These are phyloP conservation scores for Spongilla lacustris DNA, from an alignment of 37 sponge, comb jelly and placozoan genomes.

Conservation along the genomic window DNA sequence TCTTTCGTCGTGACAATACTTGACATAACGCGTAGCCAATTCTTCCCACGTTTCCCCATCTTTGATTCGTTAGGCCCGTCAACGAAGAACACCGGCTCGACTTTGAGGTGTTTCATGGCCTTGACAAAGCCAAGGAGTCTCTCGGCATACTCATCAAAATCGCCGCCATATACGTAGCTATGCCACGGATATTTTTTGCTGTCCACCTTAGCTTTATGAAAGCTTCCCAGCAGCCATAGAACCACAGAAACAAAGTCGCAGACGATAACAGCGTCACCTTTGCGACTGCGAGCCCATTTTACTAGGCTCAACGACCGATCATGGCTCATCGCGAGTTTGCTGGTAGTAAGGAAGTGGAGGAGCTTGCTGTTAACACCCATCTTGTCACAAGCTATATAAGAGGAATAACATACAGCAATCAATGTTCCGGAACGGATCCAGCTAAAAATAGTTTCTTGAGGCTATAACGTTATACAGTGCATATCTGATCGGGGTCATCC, in stretches of 20 bases:
- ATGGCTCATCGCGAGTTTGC: background rate
- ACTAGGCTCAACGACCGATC: background rate
- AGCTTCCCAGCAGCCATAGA: slow-evolving; percentile 9
- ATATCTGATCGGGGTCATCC: too few relatives aligned
- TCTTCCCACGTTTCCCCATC: too few relatives aligned
- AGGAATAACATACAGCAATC: too few relatives aligned
- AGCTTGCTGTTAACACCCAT: slow-evolving; percentile 50
- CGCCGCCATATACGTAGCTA: slow-evolving; percentile 44
- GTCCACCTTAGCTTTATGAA: slow-evolving; percentile 26
- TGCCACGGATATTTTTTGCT: slow-evolving; percentile 6
- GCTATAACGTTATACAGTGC: too few relatives aligned
- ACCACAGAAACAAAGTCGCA: slow-evolving; percentile 20
- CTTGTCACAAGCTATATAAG: too few relatives aligned
- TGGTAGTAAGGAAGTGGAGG: slow-evolving; percentile 9
- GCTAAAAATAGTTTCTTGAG: too few relatives aligned
- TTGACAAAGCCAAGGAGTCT: slow-evolving; percentile 20
- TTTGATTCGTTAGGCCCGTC: too few relatives aligned
- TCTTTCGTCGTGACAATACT: background rate
- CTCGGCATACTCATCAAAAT: slow-evolving; percentile 16
- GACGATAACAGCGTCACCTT: background rate
- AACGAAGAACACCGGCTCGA: slow-evolving; percentile 45
- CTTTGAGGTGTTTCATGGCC: slow-evolving; percentile 17
- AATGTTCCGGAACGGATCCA: too few relatives aligned
- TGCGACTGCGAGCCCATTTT: background rate
- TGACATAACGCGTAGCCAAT: background rate